Evolutionary conservation across 2,888 invertebrate genomes (phyloP).

Genomic region (Lordiphosa andalusiaca): DNA sequence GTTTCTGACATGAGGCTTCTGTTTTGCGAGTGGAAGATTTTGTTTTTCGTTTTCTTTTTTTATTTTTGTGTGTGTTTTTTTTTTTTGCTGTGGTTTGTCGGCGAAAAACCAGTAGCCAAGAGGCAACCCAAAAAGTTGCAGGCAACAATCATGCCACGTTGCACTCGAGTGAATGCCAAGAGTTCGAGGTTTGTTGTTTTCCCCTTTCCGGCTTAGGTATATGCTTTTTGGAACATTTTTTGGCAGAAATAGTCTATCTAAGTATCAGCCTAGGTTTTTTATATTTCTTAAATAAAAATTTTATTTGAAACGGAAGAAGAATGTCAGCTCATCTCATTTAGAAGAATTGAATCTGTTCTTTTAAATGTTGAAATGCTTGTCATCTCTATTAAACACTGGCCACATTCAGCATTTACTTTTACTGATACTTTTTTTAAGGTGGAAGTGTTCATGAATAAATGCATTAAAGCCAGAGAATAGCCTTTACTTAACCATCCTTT

Average conservation of each 20-base stretch:
- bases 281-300: no score
- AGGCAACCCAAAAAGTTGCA: constrained; percentile 48
- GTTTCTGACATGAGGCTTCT: constrained; percentile 61
- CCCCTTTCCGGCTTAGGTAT: constrained; percentile 42
- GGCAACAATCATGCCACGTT: constrained; percentile 55
- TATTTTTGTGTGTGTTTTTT: constrained; percentile 16
- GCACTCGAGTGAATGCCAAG: constrained; percentile 56
- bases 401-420: no score
- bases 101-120: constrained; percentile 61
- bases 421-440: no score
- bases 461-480: no score
- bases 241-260: background rate
- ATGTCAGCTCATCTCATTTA: no score
- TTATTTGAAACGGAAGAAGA: no score
- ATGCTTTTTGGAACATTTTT: background rate
- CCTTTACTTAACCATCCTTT: no score
- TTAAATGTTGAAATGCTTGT: no score
- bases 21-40: constrained; percentile 51
- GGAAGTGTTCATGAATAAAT: no score
- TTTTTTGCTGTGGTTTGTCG: constrained; percentile 43
- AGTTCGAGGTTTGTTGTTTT: constrained; percentile 40
- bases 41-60: constrained; percentile 2
- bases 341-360: no score
- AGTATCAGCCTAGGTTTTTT: no score
- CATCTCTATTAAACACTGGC: no score